phyloP scores from a whole-genome alignment of 2,797 vertebrate species.

The Phoebastria nigripes region DNA sequence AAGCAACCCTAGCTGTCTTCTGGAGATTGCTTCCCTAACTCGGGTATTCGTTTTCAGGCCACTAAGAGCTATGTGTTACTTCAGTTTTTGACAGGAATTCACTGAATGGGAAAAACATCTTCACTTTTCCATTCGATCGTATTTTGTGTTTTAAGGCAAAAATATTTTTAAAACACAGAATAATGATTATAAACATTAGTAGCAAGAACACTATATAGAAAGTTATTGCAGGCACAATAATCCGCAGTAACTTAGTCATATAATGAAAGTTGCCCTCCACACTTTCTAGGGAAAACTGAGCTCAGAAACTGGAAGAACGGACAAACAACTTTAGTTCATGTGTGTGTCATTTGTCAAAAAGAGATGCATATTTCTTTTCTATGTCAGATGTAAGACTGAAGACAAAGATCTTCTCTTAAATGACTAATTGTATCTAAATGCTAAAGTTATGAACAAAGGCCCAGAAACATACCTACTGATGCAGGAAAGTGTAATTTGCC shows the following conservation, averaged over 20 bases:
- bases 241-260: background rate
- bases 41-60: background rate
- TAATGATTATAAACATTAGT: background rate
- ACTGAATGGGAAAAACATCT: background rate
- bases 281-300: background rate
- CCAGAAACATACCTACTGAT: background rate
- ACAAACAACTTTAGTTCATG: background rate
- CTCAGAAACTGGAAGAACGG: background rate
- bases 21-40: background rate
- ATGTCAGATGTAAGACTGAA: background rate
- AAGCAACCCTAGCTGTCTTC: background rate
- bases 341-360: background rate
- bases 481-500: background rate
- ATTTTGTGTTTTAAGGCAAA: background rate
- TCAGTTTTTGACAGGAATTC: background rate
- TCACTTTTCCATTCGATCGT: background rate
- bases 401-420: background rate
- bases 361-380: background rate
- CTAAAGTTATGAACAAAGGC: background rate
- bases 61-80: background rate
- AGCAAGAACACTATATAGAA: background rate
- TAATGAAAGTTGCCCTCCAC: background rate
- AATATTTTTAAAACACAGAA: background rate
- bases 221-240: background rate
- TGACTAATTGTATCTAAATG: background rate